Base-by-base conservation (phyloP, 2,888 invertebrate species). In the Chironomus tentans region DNA sequence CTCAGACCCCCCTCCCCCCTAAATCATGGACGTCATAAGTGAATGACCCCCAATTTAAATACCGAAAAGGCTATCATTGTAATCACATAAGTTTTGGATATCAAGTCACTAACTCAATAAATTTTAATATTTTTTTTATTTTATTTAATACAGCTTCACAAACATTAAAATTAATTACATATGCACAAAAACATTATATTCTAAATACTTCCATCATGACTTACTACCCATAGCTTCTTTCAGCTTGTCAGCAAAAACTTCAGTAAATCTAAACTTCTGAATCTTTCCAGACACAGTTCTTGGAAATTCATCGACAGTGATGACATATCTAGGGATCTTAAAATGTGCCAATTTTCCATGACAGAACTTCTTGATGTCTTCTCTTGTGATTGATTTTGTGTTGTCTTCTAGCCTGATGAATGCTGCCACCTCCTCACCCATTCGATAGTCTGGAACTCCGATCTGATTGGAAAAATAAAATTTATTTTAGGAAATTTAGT, bases 281-380 rank as follows among this genome's bases (percentile, higher is more conserved):
- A 93, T 86, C 84, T 94, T 94, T 12, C 93, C 94, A 0, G 92
- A 91, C 0, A 87, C 85, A 0, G 94, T 95, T 81, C 90, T 89
- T 0, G 94, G 94, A 82, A 90, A 93, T 3, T 87, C 85, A 0
- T 88, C 84, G 0, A 90, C 84, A 79, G 90, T 86, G 75, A 86
- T 81, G 12, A 94, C 83, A 81, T 90, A 89, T 18, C 87, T 87
- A 0, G 94, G 94, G 71, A 94, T 88, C 83, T 95, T 95, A 81
- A 89, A 94, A 80, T 89, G 88, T 0, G 94, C 87, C 74, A 95
- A 86, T 86, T 89, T 88, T 56, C 89, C 90, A 80, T 87, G 88
- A 80, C 90, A 88, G 81, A 86, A 92, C 0, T 85, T 82, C 77
- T 84, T 86, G 0, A 95, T 79, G n/a, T 90, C 87, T 0, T 88